Conservation (phyloP, 2,888 invertebrate species). For the Zootermopsis nevadensis region DNA sequence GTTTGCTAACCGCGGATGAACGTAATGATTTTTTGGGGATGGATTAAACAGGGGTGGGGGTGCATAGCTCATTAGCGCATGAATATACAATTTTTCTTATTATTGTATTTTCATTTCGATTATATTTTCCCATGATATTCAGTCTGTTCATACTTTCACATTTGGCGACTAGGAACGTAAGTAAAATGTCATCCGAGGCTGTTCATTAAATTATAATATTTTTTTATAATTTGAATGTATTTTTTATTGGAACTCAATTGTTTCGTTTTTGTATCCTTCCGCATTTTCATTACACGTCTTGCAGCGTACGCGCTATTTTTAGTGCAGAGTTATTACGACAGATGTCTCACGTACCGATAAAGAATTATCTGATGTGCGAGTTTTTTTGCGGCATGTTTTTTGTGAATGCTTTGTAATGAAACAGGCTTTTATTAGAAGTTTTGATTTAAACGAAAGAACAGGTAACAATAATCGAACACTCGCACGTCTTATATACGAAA, state of each 20-base stretch:
- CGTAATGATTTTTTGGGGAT: slow-evolving; percentile 88
- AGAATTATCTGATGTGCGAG: slow-evolving; percentile 57
- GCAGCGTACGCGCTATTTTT: slow-evolving; percentile 72
- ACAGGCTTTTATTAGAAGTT: slow-evolving; percentile 28
- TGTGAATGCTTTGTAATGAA: slow-evolving; percentile 33
- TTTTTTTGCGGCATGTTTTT: slow-evolving; percentile 49
- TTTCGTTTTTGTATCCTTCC: slow-evolving; percentile 53
- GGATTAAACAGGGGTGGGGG: slow-evolving; percentile 54
- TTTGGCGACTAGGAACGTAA: background rate
- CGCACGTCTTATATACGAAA: slow-evolving; percentile 12
- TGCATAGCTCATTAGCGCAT: slow-evolving; percentile 71
- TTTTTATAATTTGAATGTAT: slow-evolving; percentile 27
- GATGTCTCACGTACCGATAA: slow-evolving; percentile 71
- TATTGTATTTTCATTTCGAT: slow-evolving; percentile 46
- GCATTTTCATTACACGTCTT: slow-evolving; percentile 66
- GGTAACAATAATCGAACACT: slow-evolving; percentile 1
- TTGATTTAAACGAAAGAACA: slow-evolving; percentile 6
- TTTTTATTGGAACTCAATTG: slow-evolving; percentile 49
- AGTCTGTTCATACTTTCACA: background rate
- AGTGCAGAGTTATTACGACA: slow-evolving; percentile 74
- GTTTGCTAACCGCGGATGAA: slow-evolving; percentile 69
- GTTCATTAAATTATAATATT: background rate
- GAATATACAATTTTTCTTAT: slow-evolving; percentile 72
- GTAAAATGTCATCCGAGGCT: background rate
- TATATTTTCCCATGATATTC: slow-evolving; percentile 27